Percentiles rank a stretch among this genome's conserved stretches.
Evolutionary conservation across 2,113 vertebrate genomes (phyloP).

Genomic region (Gymnocephalus cernua): DNA sequence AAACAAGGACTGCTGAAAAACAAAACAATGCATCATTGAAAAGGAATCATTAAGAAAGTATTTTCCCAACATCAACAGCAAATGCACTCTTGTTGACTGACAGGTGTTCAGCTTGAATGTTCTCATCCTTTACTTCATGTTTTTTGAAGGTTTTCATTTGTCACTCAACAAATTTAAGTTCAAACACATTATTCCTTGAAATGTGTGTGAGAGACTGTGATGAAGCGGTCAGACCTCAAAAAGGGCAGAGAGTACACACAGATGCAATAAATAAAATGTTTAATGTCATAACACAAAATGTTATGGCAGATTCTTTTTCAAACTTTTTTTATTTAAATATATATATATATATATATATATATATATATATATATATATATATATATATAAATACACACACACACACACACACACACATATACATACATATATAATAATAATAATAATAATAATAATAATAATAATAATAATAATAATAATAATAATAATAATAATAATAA

Average conservation of each 20-base stretch:
- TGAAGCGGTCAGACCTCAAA: not conserved
- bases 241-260: not conserved
- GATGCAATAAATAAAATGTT: not conserved
- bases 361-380: no score
- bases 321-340: no score
- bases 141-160: not conserved
- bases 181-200: not conserved
- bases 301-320: no score
- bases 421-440: no score
- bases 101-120: constrained; percentile 7
- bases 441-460: no score
- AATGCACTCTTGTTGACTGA: not conserved
- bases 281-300: not conserved
- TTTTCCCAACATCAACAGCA: constrained; percentile 30
- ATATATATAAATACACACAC: no score
- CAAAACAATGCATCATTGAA: constrained; percentile 32
- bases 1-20: constrained; percentile 11
- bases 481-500: no score
- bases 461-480: no score
- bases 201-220: not conserved
- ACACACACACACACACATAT: no score
- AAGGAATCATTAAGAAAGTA: not conserved
- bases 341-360: no score
- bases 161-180: not conserved
- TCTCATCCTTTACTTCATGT: not conserved